Evolutionary conservation across 2,113 vertebrate genomes (phyloP).

Genomic region (Trachemys scripta): DNA sequence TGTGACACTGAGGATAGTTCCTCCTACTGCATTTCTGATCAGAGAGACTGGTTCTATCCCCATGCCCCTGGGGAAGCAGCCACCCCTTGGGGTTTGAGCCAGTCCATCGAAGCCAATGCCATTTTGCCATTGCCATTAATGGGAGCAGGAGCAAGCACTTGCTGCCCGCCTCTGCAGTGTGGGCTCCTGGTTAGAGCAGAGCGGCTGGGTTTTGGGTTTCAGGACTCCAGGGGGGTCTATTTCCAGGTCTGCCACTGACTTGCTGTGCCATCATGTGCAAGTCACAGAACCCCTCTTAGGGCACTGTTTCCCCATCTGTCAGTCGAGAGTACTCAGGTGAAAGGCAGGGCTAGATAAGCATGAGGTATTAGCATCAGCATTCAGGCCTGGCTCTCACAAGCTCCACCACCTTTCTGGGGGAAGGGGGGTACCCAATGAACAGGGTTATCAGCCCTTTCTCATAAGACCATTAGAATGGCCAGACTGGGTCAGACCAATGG

Average conservation of each 20-base stretch:
- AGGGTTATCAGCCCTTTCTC: neutral
- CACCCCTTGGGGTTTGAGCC: neutral
- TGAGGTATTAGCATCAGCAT: neutral
- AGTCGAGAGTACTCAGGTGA: neutral
- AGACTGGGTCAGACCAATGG: neutral
- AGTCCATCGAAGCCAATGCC: neutral
- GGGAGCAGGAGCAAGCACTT: neutral
- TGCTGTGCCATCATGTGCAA: neutral
- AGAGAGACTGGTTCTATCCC: accelerated
- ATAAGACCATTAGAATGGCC: neutral
- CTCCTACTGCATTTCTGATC: neutral
- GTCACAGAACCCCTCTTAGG: neutral
- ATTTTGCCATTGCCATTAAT: neutral
- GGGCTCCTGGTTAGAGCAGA: neutral
- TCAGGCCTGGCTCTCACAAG: neutral
- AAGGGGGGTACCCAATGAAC: neutral
- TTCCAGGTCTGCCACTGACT: neutral
- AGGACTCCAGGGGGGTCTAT: neutral
- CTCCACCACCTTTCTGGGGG: neutral
- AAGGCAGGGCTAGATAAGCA: neutral
- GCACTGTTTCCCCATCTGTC: neutral
- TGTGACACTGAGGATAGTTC: neutral
- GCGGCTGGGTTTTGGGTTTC: neutral
- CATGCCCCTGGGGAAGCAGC: neutral
- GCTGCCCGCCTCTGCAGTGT: neutral